phyloP scores from a whole-genome alignment of 2,797 vertebrate genomes.

The Chrysocyon brachyurus region DNA sequence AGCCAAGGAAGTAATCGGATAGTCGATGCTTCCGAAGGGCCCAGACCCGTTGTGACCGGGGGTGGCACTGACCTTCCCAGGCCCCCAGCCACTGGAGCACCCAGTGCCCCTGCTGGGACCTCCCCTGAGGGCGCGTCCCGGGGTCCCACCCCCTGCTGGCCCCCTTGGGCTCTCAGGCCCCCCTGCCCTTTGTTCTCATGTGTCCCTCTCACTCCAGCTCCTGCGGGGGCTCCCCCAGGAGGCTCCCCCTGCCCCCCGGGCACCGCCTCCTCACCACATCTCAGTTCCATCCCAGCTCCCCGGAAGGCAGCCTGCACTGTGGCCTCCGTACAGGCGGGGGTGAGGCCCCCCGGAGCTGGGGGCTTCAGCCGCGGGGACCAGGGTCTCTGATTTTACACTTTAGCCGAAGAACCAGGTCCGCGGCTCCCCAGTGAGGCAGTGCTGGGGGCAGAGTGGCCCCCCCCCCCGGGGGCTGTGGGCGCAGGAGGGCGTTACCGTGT shows the following conservation, averaged over 20 bases:
- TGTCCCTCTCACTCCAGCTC: not conserved
- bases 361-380: accelerated
- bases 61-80: not conserved
- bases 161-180: accelerated
- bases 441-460: not conserved
- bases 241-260: not conserved
- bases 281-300: not conserved
- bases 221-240: not conserved
- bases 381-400: not conserved
- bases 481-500: not conserved
- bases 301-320: not conserved
- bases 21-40: not conserved
- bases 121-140: not conserved
- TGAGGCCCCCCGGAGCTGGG: accelerated
- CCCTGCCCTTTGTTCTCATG: not conserved
- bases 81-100: not conserved
- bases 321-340: not conserved
- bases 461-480: not conserved
- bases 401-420: not conserved
- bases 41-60: not conserved
- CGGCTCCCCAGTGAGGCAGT: not conserved
- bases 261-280: not conserved
- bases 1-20: not conserved
- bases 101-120: not conserved
- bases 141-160: not conserved